Evolutionary conservation across 1,140 invertebrate species (phyloP).

Genomic region (Apis dorsata): DNA sequence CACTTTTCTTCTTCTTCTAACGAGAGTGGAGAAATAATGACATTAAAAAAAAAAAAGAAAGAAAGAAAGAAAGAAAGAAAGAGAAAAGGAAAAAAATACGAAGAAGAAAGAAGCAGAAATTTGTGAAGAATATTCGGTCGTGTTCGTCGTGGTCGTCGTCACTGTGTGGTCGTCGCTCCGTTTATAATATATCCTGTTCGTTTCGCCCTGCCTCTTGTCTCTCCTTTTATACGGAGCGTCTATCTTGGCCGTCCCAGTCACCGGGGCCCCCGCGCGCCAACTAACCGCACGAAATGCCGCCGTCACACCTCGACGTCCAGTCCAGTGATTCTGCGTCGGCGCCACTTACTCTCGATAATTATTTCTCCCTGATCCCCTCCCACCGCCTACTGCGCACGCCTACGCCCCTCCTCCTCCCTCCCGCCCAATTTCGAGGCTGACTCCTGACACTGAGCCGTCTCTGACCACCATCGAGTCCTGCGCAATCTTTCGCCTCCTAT

Average conservation of each 20-base stretch:
- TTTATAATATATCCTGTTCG: slow-evolving; percentile 50
- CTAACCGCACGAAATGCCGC: slow-evolving; percentile 77
- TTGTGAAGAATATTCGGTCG: slow-evolving; percentile 52
- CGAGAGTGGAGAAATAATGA: background rate
- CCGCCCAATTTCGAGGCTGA: background rate
- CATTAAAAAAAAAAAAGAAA: accelerated
- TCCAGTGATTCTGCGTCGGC: slow-evolving; percentile 61
- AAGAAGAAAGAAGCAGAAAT: slow-evolving; percentile 10
- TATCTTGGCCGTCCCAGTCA: slow-evolving; percentile 75
- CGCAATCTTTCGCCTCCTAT: background rate
- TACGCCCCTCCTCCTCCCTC: background rate
- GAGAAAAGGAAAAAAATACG: slow-evolving; percentile 12
- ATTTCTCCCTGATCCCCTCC: slow-evolving; percentile 13
- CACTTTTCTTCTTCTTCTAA: slow-evolving; percentile 12
- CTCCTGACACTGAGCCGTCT: background rate
- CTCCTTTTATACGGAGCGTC: slow-evolving; percentile 49
- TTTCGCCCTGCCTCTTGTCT: slow-evolving; percentile 59
- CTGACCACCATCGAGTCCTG: background rate
- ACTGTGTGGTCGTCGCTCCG: slow-evolving; percentile 56
- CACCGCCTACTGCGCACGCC: background rate
- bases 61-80: background rate
- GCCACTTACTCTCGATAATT: slow-evolving; percentile 19
- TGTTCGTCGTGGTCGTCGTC: slow-evolving; percentile 64
- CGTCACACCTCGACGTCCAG: slow-evolving; percentile 60
- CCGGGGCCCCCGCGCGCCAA: slow-evolving; percentile 80